phyloP scores from a whole-genome alignment of 2,888 invertebrate genomes.

The Neoitamus cyanurus region DNA sequence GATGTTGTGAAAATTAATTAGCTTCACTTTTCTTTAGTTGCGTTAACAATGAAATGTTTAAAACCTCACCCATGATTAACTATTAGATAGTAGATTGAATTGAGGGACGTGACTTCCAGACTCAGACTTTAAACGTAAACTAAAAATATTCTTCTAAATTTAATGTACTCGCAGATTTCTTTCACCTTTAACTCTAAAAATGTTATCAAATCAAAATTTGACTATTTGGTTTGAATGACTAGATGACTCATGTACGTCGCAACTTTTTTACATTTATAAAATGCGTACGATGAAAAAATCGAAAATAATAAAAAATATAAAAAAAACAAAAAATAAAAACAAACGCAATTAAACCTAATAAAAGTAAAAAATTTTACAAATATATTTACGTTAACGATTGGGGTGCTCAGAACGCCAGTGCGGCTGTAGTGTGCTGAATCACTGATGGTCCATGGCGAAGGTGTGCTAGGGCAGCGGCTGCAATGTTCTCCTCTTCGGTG shows the following conservation, averaged over 20 bases:
- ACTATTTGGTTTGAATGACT: neutral
- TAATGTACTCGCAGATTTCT: neutral
- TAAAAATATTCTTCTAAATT: neutral
- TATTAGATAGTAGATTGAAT: neutral
- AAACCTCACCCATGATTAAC: neutral
- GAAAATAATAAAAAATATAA: neutral
- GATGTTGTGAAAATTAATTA: too few species aligned
- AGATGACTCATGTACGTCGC: neutral
- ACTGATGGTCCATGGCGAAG: constrained; percentile 66
- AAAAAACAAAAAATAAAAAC: neutral
- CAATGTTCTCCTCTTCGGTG: constrained; percentile 67
- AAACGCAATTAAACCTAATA: neutral
- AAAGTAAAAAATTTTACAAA: neutral
- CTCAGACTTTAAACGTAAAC: neutral
- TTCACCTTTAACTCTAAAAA: neutral
- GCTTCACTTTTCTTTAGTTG: too few species aligned
- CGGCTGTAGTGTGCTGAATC: constrained; percentile 66
- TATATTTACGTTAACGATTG: neutral
- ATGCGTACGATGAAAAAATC: neutral
- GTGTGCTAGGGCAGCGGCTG: constrained; percentile 65
- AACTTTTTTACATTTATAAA: neutral
- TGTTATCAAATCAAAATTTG: neutral
- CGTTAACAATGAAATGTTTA: neutral
- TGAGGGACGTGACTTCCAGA: neutral
- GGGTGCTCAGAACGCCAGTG: constrained; percentile 36